These are phyloP conservation scores for Lutjanus campechanus DNA, from an alignment of 2,797 vertebrate genomes.

Conservation along the genomic window DNA sequence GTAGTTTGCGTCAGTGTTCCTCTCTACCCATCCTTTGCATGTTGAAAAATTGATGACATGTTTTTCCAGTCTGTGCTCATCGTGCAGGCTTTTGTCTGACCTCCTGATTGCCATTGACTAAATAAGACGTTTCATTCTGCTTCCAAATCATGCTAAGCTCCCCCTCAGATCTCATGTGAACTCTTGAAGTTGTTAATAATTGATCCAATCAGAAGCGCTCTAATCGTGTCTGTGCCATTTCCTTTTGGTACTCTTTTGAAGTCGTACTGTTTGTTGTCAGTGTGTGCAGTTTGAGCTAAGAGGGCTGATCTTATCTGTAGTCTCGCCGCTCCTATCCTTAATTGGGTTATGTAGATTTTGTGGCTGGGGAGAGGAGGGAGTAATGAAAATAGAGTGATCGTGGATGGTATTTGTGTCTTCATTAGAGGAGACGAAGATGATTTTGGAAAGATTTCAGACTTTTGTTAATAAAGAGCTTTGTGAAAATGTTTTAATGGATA, in stretches of 20 bases:
- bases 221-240: conserved; percentile 8
- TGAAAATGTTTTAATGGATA: neutral
- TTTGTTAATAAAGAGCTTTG: neutral
- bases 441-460: neutral
- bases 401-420: conserved; percentile 15
- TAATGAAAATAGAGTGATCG: conserved; percentile 25
- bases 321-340: conserved; percentile 57
- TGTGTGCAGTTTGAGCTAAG: conserved; percentile 40
- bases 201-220: conserved; percentile 39
- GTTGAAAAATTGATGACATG: conserved; percentile 52
- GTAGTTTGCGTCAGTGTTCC: conserved; percentile 15
- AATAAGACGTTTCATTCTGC: conserved; percentile 41
- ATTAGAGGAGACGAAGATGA: conserved; percentile 6
- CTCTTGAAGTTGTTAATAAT: conserved; percentile 61
- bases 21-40: neutral
- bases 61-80: conserved; percentile 54
- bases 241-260: conserved; percentile 65
- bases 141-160: conserved; percentile 13
- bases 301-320: conserved; percentile 60
- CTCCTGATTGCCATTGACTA: conserved; percentile 27
- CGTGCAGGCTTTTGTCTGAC: conserved; percentile 34
- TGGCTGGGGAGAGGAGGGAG: conserved; percentile 19
- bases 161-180: conserved; percentile 41
- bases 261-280: conserved; percentile 51
- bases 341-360: conserved; percentile 62